A percentile compares a stretch with the other conserved stretches of the same genome.
Evolutionary conservation across 2,888 invertebrate genomes (phyloP).

Genomic region (Drosophila greeni): DNA sequence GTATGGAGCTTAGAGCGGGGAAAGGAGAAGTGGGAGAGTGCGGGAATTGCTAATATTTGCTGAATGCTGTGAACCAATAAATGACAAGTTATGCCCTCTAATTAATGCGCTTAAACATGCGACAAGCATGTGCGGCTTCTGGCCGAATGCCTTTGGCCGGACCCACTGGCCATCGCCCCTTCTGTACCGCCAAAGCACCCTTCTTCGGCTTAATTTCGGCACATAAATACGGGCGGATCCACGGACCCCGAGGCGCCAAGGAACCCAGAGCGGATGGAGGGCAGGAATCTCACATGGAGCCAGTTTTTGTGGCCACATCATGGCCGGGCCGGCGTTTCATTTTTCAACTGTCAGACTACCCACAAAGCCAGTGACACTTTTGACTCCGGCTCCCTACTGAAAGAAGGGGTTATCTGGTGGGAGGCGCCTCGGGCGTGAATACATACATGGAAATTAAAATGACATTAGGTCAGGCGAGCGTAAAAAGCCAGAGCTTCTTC

Average conservation of each 20-base stretch:
- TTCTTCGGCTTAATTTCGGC: constrained; percentile 38
- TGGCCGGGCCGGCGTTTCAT: constrained; percentile 39
- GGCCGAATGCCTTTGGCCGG: constrained; percentile 4
- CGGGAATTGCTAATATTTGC: constrained; percentile 41
- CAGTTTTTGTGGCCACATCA: constrained; percentile 47
- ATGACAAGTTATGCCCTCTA: constrained; percentile 66
- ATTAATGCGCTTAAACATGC: constrained; percentile 66
- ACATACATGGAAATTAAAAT: constrained; percentile 57
- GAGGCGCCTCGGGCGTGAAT: constrained; percentile 43
- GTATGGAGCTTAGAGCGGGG: constrained; percentile 7
- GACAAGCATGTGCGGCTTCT: constrained; percentile 50
- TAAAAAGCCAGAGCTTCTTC: constrained; percentile 44
- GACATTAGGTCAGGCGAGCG: constrained; percentile 59
- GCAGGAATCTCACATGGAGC: constrained; percentile 20
- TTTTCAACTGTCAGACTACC: constrained; percentile 48
- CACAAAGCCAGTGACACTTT: constrained; percentile 41
- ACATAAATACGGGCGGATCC: constrained; percentile 41
- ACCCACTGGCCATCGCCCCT: constrained; percentile 5
- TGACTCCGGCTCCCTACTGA: constrained; percentile 13
- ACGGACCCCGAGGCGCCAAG: constrained; percentile 21
- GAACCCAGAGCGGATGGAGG: constrained; percentile 1
- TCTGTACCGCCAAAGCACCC: not conserved
- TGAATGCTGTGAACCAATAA: constrained; percentile 57
- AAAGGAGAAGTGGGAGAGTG: constrained; percentile 28
- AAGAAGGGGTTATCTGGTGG: constrained; percentile 32